Base-by-base conservation (phyloP, 1,140 invertebrate genomes). In the Cardiocondyla obscurior region DNA sequence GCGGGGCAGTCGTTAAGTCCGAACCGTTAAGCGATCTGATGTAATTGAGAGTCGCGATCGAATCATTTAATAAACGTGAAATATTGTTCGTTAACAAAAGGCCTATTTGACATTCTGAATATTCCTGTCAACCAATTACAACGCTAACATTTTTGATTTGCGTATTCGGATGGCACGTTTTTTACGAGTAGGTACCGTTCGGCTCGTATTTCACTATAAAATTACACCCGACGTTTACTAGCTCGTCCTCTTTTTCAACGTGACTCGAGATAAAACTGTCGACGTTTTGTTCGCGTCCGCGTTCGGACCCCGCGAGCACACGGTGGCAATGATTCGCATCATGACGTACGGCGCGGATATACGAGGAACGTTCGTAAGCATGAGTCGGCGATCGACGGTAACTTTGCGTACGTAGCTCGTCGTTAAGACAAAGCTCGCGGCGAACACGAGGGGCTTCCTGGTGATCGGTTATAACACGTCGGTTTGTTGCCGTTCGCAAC, bases 391-490 rank as follows among this genome's bases (percentile, higher is more conserved):
- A 79, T 55, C 74, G 46, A 33, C 60, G 74, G 74, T 69, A 55
- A 55, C 60, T 79, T 69, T 55, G 62, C 74, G 60, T 67, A 65
- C 30, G 60, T n/a, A n/a, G n/a, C 22, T 22, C 60, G 4, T 79
- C 62, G 74, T 79, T 79, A 79, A 79, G 74, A 79, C 74, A 79
- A 79, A 79, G 74, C 74, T 79, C 46, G 44, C 25, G 74, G 74
- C 74, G 46, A 67, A 19, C 55, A 53, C 46, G 74, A 22, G 39
- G 36, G 70, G 57, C 62, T 79, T 79, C 74, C 74, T 55, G 33
- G 62, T 79, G 74, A 79, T 79, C 55, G 74, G 62, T 79, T 79
- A 53, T 69, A 69, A 28, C 19, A 53, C 62, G 33, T 33, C n/a
- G 57, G n/a, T 77, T 60, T 22, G n/a, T 60, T 67, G 22, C 22